Percentiles rank a stretch among this genome's conserved stretches.
Evolutionary conservation across 2,113 vertebrate species (phyloP).

Genomic region (Dromas ardeola): DNA sequence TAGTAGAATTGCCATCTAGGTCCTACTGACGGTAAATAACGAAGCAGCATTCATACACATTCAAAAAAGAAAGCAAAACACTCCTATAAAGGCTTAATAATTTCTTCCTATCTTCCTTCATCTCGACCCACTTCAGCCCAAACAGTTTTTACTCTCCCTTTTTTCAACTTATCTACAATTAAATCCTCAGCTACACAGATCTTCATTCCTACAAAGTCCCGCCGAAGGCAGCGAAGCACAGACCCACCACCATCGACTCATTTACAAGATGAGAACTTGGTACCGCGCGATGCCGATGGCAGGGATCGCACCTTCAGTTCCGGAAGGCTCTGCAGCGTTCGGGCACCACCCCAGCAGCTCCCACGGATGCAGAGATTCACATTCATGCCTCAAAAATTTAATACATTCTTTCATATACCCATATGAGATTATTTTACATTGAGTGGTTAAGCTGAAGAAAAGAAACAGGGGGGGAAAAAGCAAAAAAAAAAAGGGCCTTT

Average conservation of each 20-base stretch:
- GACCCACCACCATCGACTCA: too few species aligned
- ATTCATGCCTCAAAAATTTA: neutral
- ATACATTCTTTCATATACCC: neutral
- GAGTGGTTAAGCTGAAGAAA: neutral
- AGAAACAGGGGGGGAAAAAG: neutral
- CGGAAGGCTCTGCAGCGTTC: neutral
- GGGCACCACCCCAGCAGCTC: neutral
- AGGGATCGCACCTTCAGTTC: fast-evolving
- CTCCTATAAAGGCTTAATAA: neutral
- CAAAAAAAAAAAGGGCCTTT: neutral
- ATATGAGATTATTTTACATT: neutral
- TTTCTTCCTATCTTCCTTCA: neutral
- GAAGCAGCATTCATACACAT: neutral
- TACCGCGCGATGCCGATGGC: fast-evolving
- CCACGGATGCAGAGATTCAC: neutral
- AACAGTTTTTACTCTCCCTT: neutral
- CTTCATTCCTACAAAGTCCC: neutral
- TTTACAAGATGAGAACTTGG: fast-evolving
- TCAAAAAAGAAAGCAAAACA: neutral
- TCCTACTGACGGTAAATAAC: neutral
- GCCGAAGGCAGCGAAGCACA: fast-evolving
- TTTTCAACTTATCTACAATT: neutral
- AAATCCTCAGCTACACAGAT: neutral
- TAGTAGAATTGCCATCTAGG: neutral
- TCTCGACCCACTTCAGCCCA: neutral